These are phyloP conservation scores for Xerus inauris DNA, from an alignment of 2,113 vertebrate species.

Conservation along the genomic window DNA sequence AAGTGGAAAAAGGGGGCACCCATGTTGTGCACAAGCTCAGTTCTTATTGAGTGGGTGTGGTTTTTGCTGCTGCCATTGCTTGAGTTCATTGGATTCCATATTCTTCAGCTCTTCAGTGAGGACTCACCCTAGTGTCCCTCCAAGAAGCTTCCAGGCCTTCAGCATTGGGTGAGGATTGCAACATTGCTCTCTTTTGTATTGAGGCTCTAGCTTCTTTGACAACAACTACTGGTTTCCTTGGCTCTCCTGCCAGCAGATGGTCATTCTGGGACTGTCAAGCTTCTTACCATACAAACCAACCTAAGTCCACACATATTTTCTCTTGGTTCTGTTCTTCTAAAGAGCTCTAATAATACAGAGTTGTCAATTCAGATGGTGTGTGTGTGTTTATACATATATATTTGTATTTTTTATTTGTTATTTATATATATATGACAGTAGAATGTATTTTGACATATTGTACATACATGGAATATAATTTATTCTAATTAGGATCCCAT, in stretches of 20 bases:
- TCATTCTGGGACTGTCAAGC: background rate
- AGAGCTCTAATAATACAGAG: background rate
- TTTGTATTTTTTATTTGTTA: too few relatives aligned
- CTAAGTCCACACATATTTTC: background rate
- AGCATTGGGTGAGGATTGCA: too few relatives aligned
- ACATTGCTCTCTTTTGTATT: background rate
- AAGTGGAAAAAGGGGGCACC: background rate
- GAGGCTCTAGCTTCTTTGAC: background rate
- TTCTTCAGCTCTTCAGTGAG: background rate
- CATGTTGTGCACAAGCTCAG: background rate
- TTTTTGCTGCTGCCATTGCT: background rate
- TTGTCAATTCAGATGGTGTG: background rate
- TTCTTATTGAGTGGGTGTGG: background rate
- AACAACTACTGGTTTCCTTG: background rate
- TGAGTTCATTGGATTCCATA: background rate
- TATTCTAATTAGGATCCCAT: too few relatives aligned
- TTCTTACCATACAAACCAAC: background rate
- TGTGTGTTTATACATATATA: too few relatives aligned
- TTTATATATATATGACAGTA: too few relatives aligned
- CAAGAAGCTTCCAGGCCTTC: too few relatives aligned
- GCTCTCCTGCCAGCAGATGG: background rate
- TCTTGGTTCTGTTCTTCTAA: background rate
- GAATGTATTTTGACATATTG: too few relatives aligned
- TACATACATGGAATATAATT: too few relatives aligned
- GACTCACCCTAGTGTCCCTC: background rate